Conservation (phyloP, 2,888 invertebrate genomes). For the Coelopa pilipes region DNA sequence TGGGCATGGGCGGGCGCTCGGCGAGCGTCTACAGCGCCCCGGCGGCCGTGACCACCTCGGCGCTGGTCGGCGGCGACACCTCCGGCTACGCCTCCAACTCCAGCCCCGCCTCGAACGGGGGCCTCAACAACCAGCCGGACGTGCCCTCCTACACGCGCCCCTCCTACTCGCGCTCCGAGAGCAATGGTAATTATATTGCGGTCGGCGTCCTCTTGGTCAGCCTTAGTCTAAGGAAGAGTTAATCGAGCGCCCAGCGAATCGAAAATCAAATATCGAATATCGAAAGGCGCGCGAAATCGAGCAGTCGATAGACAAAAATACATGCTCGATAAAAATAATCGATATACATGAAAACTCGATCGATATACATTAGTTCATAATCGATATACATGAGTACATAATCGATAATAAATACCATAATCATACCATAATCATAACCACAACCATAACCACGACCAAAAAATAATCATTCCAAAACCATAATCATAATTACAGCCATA, state of each 20-base stretch:
- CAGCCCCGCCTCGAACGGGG: conserved; percentile 59
- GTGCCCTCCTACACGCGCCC: conserved; percentile 61
- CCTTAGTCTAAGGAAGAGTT: conserved; percentile 52
- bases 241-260: conserved; percentile 5
- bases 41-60: conserved; percentile 56
- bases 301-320: too few relatives aligned
- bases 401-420: too few relatives aligned
- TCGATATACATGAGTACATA: too few relatives aligned
- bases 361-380: too few relatives aligned
- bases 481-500: too few relatives aligned
- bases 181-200: conserved; percentile 65
- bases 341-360: too few relatives aligned
- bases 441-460: conserved; percentile 7
- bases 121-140: conserved; percentile 51
- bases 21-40: conserved; percentile 63
- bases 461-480: too few relatives aligned
- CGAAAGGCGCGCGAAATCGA: conserved; percentile 19
- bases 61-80: conserved; percentile 55
- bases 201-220: conserved; percentile 63
- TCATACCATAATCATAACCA: conserved; percentile 19
- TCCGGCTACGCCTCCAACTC: conserved; percentile 56
- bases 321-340: too few relatives aligned
- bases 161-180: conserved; percentile 64
- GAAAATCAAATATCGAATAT: neutral
- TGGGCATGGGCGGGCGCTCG: conserved; percentile 57